Conservation (phyloP, 53 echinoderm and acorn worm species). For the Mesocentrotus franciscanus region DNA sequence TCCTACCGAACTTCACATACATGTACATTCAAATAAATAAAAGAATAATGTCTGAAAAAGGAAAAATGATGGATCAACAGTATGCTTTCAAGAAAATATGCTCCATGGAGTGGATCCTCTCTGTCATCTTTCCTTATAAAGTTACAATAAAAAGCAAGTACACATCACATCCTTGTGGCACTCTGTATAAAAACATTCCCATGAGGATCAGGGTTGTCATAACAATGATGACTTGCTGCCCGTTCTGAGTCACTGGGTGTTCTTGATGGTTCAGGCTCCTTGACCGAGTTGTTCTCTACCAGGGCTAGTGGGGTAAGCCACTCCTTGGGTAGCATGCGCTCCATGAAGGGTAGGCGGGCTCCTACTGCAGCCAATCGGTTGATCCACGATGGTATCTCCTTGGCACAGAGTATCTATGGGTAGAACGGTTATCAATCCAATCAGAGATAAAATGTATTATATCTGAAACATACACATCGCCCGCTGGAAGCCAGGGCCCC, state of each 20-base stretch:
- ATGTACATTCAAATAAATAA: no score
- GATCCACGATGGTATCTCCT: slow-evolving; percentile 96
- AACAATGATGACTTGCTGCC: slow-evolving; percentile 66
- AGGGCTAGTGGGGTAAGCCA: slow-evolving; percentile 96
- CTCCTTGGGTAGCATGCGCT: slow-evolving; percentile 93
- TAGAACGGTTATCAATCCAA: background rate
- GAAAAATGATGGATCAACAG: no score
- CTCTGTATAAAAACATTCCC: slow-evolving; percentile 12
- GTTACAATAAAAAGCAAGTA: background rate
- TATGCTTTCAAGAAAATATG: no score
- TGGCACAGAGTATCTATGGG: slow-evolving; percentile 89
- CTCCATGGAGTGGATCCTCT: background rate
- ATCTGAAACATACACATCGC: no score
- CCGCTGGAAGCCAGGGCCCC: no score
- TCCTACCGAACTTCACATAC: no score
- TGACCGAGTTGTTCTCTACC: slow-evolving; percentile 68
- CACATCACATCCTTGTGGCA: slow-evolving; percentile 33
- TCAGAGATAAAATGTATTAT: no score
- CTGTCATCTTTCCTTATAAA: background rate
- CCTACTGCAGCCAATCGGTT: slow-evolving; percentile 95
- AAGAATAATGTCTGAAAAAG: no score
- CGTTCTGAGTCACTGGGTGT: slow-evolving; percentile 61
- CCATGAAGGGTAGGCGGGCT: slow-evolving; percentile 95
- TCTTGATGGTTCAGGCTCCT: slow-evolving; percentile 53
- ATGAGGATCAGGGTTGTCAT: slow-evolving; percentile 43